phyloP scores from a whole-genome alignment of 1,140 invertebrate species.

The Plodia interpunctella region DNA sequence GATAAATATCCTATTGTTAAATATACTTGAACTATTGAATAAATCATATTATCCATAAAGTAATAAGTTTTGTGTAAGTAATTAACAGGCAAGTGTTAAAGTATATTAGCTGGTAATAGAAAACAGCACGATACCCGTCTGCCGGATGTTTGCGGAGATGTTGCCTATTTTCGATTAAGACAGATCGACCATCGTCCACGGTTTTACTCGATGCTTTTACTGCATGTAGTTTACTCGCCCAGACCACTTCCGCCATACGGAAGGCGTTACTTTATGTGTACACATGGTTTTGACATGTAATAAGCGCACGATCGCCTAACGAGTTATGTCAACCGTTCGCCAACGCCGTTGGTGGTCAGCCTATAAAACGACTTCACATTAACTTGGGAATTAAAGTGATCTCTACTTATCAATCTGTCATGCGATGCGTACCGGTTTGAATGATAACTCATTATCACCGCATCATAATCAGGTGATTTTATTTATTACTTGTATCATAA shows the following conservation, averaged over 20 bases:
- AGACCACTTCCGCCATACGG: conserved; percentile 10
- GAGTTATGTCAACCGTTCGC: conserved; percentile 18
- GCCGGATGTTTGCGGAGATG: conserved; percentile 3
- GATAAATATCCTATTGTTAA: too few relatives aligned
- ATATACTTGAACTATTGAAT: background rate
- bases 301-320: conserved; percentile 15
- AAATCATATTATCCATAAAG: background rate
- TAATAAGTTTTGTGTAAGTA: background rate
- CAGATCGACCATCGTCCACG: background rate
- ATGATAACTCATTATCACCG: conserved; percentile 8
- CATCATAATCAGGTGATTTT: conserved; percentile 10
- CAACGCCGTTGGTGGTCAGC: conserved; percentile 20
- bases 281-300: conserved; percentile 11
- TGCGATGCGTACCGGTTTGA: conserved; percentile 4
- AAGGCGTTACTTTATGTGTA: conserved; percentile 7
- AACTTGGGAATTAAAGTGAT: conserved; percentile 10
- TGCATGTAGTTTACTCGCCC: conserved; percentile 5
- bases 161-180: conserved; percentile 6
- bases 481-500: conserved; percentile 23
- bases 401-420: conserved; percentile 12
- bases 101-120: background rate
- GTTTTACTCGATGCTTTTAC: background rate
- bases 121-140: background rate
- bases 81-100: background rate
- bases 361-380: conserved; percentile 9